phyloP scores from a whole-genome alignment of 1,140 invertebrate genomes.

The Zophobas atratus region DNA sequence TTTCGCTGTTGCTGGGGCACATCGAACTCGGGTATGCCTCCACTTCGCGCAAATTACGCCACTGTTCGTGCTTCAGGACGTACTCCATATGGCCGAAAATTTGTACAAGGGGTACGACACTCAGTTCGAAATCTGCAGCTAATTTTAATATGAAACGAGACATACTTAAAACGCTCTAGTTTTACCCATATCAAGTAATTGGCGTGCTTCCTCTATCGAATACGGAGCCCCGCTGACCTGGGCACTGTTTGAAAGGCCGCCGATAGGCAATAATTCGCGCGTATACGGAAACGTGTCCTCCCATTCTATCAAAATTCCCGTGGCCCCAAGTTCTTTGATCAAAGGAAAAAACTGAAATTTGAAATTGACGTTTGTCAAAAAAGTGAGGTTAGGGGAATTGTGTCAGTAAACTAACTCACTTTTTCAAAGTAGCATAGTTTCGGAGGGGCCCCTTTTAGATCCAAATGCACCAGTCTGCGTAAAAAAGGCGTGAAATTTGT shows the following conservation, averaged over 20 bases:
- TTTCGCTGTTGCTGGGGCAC: slow-evolving; percentile 83
- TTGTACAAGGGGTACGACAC: slow-evolving; percentile 90
- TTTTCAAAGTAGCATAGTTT: slow-evolving; percentile 79
- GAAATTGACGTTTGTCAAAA: slow-evolving; percentile 17
- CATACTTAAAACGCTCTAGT: neutral
- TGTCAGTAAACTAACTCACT: slow-evolving; percentile 66
- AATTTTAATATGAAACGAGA: neutral
- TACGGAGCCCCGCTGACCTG: slow-evolving; percentile 68
- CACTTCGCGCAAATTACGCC: slow-evolving; percentile 83
- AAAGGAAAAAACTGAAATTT: slow-evolving; percentile 71
- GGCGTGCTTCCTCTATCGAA: slow-evolving; percentile 67
- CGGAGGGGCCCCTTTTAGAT: slow-evolving; percentile 84
- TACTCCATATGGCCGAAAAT: slow-evolving; percentile 97
- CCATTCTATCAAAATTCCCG: slow-evolving; percentile 91
- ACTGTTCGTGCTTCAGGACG: slow-evolving; percentile 86
- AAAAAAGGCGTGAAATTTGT: neutral
- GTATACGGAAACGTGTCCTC: slow-evolving; percentile 94
- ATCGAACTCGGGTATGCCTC: slow-evolving; percentile 84
- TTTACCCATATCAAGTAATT: slow-evolving; percentile 66
- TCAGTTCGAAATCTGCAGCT: slow-evolving; percentile 66
- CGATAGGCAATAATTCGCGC: slow-evolving; percentile 76
- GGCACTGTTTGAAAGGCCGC: slow-evolving; percentile 69
- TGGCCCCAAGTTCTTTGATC: slow-evolving; percentile 80
- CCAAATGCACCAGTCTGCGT: slow-evolving; percentile 79
- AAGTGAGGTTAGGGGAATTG: slow-evolving; percentile 26